Percentiles rank a stretch among this genome's conserved stretches.
phyloP scores from a whole-genome alignment of 64 coral and sea anemone genomes.

The Stichodactyla mertensii region DNA sequence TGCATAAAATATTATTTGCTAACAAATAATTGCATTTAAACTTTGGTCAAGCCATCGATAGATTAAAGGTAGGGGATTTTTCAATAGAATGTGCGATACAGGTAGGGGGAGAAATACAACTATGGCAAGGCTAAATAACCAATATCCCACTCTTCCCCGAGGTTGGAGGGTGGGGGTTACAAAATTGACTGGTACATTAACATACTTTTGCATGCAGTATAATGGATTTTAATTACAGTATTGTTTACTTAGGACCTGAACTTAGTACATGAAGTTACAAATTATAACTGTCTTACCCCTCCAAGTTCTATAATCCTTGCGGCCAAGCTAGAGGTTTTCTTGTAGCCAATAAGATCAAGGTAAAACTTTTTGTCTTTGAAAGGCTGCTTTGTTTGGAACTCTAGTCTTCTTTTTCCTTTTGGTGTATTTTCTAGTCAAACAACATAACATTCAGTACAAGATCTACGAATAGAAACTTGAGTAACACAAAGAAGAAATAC shows the following conservation, averaged over 20 bases:
- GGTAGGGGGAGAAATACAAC: too few relatives aligned
- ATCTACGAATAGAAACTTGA: neutral
- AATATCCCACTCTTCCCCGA: too few relatives aligned
- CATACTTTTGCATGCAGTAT: too few relatives aligned
- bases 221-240: neutral
- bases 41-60: too few relatives aligned
- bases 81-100: too few relatives aligned
- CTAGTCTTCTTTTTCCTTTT: constrained; percentile 80
- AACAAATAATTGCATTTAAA: too few relatives aligned
- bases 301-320: constrained; percentile 69
- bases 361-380: constrained; percentile 74
- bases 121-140: too few relatives aligned
- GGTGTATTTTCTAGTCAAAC: constrained; percentile 52
- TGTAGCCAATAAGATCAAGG: constrained; percentile 67
- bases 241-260: neutral
- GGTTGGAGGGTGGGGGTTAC: too few relatives aligned
- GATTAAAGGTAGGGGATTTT: too few relatives aligned
- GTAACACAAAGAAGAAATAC: neutral
- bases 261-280: neutral
- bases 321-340: constrained; percentile 42
- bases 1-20: too few relatives aligned
- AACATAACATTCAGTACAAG: neutral
- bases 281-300: constrained; percentile 61
- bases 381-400: constrained; percentile 71
- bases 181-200: too few relatives aligned